Base-by-base conservation (phyloP, 53 echinoderm and acorn worm genomes). In the Holothuria scabra region DNA sequence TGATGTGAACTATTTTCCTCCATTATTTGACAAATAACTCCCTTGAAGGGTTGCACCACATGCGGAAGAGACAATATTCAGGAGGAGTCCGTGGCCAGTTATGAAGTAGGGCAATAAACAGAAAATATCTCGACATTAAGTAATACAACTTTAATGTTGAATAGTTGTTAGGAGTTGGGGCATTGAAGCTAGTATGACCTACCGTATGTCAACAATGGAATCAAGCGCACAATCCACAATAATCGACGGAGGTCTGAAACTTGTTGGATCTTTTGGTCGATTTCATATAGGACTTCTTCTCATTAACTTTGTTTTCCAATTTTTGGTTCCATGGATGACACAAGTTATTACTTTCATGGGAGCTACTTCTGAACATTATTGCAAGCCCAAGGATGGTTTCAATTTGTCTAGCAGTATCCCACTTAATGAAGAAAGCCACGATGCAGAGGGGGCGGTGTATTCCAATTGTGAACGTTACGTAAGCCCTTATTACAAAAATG, bases 281-380 rank as follows among this genome's bases (percentile, higher is more conserved):
- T 48, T 72, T 44, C 72, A 72, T 10, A 46, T n/a, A 41, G 44
- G 46, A 46, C 46, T 72, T 24, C 46, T 72, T 7, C 12, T 72
- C 12, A 46, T 72, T 12, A 72, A 72, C 37, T 5, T 72, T 46
- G 44, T 22, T 10, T 72, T 72, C 26, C 22, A 72, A 24, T 44
- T 72, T 8, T 4, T 72, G 4, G 46, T 46, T 25, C 72, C 72
- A n/a, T 72, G 72, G 72, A 41, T 72, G 10, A 44, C 44, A 4
- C 72, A 72, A 44, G 72, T 46, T 46, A 35, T 72, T 24, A 72
- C 72, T 46, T 72, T 72, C 46, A 72, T 28, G 25, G 72, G 72
- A 18, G 72, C 31, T 24, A 72, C 72, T 35, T 48, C 72, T 14
- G 46, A 72, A 12, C 46, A 72, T 44, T 21, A 46, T 44, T 72